These are phyloP conservation scores for Clinocottus analis DNA, from an alignment of 2,113 vertebrate genomes.

Conservation along the genomic window DNA sequence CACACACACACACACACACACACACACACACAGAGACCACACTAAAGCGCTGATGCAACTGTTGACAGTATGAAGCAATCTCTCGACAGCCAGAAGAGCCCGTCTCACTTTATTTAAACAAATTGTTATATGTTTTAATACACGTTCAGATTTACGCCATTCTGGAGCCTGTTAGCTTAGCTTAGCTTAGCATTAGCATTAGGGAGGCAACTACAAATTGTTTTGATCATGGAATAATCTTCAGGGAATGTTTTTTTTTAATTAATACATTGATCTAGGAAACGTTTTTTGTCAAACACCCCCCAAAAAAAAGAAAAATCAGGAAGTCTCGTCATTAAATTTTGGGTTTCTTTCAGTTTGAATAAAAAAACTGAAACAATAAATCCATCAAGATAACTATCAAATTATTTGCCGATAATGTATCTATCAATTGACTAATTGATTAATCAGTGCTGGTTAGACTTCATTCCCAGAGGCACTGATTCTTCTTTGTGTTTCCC, in stretches of 20 bases:
- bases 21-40: background rate
- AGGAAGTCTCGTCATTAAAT: background rate
- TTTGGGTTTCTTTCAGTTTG: background rate
- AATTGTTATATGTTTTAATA: background rate
- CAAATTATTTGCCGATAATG: background rate
- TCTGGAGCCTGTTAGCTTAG: background rate
- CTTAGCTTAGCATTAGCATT: slow-evolving; percentile 9
- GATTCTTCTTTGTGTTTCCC: background rate
- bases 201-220: background rate
- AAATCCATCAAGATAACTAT: background rate
- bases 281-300: background rate
- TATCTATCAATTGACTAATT: background rate
- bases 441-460: background rate
- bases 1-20: background rate
- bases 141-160: background rate
- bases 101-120: background rate
- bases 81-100: background rate
- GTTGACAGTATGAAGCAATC: slow-evolving; percentile 8
- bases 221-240: background rate
- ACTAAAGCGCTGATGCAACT: slow-evolving; percentile 7
- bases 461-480: background rate
- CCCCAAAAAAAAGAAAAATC: no score
- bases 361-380: background rate
- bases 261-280: background rate
- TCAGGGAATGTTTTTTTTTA: background rate